Evolutionary conservation across 2,113 vertebrate species (phyloP).

Genomic region (Sinocyclocheilus anshuiensis): DNA sequence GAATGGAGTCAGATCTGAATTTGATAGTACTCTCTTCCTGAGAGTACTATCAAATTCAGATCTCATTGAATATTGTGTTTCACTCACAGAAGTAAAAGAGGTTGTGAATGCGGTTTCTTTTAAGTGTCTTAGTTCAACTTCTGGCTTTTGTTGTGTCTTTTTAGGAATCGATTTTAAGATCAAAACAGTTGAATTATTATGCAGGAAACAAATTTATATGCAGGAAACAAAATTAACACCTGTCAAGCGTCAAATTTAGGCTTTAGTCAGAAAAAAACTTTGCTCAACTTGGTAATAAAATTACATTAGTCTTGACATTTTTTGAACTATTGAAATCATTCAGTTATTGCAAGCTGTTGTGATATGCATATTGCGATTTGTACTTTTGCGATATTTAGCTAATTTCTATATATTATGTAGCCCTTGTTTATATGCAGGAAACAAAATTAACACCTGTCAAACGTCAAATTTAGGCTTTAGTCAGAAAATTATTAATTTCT

Average conservation of each 20-base stretch:
- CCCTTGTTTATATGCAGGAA: not conserved
- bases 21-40: too few relatives aligned
- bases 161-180: constrained; percentile 99
- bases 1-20: too few relatives aligned
- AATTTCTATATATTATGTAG: not conserved
- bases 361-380: too few relatives aligned
- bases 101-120: not conserved
- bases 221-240: not conserved
- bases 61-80: not conserved
- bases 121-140: not conserved
- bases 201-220: too few relatives aligned
- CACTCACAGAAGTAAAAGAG: not conserved
- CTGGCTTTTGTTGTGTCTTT: constrained; percentile 48
- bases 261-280: too few relatives aligned
- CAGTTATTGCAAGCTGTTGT: too few relatives aligned
- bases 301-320: too few relatives aligned
- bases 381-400: too few relatives aligned
- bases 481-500: too few relatives aligned
- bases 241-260: too few relatives aligned
- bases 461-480: too few relatives aligned
- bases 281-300: not conserved
- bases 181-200: constrained; percentile 99
- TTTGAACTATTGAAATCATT: too few relatives aligned
- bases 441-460: not conserved
- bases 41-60: not conserved